These are phyloP conservation scores for Eumeta japonica DNA, from an alignment of 1,140 invertebrate species.

Conservation along the genomic window DNA sequence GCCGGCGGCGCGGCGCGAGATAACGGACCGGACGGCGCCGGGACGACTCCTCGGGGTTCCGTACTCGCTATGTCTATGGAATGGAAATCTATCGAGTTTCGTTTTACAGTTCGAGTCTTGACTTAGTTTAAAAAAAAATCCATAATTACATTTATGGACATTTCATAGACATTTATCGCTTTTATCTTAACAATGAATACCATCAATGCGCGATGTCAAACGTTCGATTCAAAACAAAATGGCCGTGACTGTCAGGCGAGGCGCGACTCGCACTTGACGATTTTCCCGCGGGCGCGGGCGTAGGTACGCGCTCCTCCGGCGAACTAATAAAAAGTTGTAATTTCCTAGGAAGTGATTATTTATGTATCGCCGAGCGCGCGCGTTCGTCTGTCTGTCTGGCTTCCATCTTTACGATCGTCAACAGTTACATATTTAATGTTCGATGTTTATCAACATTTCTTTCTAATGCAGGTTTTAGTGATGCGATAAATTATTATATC, in stretches of 20 bases:
- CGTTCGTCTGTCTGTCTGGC: slow-evolving; percentile 30
- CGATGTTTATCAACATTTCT: slow-evolving; percentile 58
- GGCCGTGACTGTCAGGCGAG: no score
- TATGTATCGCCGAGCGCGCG: slow-evolving; percentile 6
- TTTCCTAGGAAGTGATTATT: slow-evolving; percentile 45
- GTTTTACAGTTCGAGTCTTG: slow-evolving; percentile 41
- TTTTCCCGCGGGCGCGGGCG: slow-evolving; percentile 20
- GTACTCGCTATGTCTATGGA: no score
- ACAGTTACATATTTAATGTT: slow-evolving; percentile 57
- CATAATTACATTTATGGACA: no score
- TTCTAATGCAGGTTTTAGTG: slow-evolving; percentile 56
- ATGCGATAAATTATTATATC: slow-evolving; percentile 52
- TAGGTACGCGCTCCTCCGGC: slow-evolving; percentile 25
- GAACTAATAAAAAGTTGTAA: slow-evolving; percentile 47
- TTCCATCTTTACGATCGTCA: slow-evolving; percentile 52
- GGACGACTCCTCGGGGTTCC: no score
- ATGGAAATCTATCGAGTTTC: slow-evolving; percentile 36
- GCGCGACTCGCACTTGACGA: no score
- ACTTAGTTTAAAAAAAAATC: no score
- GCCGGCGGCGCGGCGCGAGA: slow-evolving; percentile 19
- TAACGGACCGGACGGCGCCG: slow-evolving; percentile 28
- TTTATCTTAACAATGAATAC: no score
- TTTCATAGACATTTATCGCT: no score
- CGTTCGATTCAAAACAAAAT: no score
- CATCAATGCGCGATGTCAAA: no score